phyloP scores from a whole-genome alignment of 2,113 vertebrate species.

The Malaclemys terrapin region DNA sequence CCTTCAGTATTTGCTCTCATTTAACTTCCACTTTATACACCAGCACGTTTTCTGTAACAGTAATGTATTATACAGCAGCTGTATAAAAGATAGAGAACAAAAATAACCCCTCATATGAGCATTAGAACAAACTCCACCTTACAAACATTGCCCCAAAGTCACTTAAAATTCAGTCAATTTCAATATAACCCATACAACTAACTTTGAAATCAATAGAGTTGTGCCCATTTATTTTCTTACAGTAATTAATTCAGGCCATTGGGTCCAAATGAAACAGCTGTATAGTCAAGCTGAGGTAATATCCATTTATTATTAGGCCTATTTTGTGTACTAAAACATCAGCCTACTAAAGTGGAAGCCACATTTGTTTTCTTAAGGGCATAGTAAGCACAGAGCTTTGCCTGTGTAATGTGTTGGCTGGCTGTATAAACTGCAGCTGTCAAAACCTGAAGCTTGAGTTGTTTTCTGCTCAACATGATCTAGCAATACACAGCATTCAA shows the following conservation, averaged over 20 bases:
- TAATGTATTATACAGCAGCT: neutral
- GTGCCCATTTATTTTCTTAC: neutral
- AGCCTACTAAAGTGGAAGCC: neutral
- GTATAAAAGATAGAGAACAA: neutral
- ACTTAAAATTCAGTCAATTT: neutral
- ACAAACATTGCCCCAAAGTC: accelerated
- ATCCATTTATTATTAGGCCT: neutral
- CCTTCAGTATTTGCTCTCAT: neutral
- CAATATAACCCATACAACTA: neutral
- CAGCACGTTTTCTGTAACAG: neutral
- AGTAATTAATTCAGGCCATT: neutral
- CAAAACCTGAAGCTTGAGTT: neutral
- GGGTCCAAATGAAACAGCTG: neutral
- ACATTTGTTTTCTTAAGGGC: neutral
- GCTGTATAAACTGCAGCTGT: neutral
- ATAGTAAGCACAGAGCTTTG: neutral
- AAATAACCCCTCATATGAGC: neutral
- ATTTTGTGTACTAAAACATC: neutral
- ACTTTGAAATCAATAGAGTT: neutral
- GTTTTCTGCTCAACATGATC: neutral
- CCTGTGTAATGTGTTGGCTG: neutral
- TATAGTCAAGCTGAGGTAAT: neutral
- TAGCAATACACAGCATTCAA: neutral
- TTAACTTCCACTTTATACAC: neutral
- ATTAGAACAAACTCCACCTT: neutral